Conservation (phyloP, 2,888 invertebrate species). For the Galerucella calmariensis region DNA sequence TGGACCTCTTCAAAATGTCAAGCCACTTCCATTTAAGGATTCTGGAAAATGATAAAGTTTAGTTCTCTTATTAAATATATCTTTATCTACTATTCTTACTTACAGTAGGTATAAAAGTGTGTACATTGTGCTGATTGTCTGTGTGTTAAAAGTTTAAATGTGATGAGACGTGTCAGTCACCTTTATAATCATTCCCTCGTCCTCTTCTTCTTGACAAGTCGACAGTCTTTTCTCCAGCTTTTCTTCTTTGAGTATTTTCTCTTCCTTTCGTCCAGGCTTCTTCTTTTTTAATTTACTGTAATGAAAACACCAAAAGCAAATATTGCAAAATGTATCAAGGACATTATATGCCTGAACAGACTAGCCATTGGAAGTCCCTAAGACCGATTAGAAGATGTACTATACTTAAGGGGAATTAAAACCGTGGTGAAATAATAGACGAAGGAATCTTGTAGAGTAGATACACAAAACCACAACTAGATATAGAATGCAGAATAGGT, state of each 20-base stretch:
- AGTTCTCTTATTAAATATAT: no score
- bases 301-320: background rate
- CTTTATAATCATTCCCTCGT: constrained; percentile 75
- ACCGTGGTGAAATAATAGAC: no score
- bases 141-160: constrained; percentile 47
- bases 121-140: constrained; percentile 22
- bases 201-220: constrained; percentile 88
- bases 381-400: no score
- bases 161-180: constrained; percentile 65
- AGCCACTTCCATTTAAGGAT: background rate
- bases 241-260: constrained; percentile 68
- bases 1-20: background rate
- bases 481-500: background rate
- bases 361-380: no score
- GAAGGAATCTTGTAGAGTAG: no score
- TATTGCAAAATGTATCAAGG: no score
- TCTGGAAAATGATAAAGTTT: background rate
- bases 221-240: constrained; percentile 75
- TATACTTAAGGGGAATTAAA: no score
- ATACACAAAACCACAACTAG: background rate
- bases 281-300: constrained; percentile 69
- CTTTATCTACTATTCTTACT: background rate
- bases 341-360: no score
- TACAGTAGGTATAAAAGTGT: constrained; percentile 10
- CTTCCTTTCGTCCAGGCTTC: constrained; percentile 77